Conservation (phyloP, 2,888 invertebrate species). For the Trissolcus brochymenae region DNA sequence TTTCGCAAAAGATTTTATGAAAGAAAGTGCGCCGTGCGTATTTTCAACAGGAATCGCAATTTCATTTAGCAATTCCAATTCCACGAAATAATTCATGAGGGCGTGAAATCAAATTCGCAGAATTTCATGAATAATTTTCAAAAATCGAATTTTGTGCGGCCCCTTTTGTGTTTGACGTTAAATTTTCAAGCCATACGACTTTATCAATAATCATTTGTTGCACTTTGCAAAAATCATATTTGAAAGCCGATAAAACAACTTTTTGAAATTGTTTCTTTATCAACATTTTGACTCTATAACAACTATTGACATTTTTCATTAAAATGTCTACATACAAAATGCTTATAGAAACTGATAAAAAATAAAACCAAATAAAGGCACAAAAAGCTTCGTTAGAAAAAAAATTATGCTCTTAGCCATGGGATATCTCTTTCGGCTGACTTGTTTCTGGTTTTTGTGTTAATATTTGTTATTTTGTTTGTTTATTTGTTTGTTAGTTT, state of each 20-base stretch:
- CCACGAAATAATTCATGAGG: slow-evolving; percentile 45
- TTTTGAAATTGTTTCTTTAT: no score
- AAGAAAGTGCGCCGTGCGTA: slow-evolving; percentile 23
- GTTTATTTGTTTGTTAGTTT: no score
- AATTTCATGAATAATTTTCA: slow-evolving; percentile 49
- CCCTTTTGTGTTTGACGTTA: slow-evolving; percentile 26
- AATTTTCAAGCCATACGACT: slow-evolving; percentile 24
- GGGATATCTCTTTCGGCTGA: slow-evolving; percentile 39
- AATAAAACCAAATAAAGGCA: not conserved
- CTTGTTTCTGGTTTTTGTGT: slow-evolving; percentile 10
- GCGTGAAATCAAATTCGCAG: slow-evolving; percentile 43
- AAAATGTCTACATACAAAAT: no score
- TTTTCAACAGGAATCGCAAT: slow-evolving; percentile 32
- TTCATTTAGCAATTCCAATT: slow-evolving; percentile 46
- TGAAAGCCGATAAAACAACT: no score
- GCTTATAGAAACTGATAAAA: not conserved
- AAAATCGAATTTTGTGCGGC: slow-evolving; percentile 36
- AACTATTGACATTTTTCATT: no score
- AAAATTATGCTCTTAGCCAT: slow-evolving; percentile 12
- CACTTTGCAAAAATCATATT: not conserved
- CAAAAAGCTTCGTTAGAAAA: slow-evolving; percentile 12
- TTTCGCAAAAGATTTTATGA: not conserved
- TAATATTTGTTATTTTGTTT: slow-evolving; percentile 26
- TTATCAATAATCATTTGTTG: slow-evolving; percentile 33
- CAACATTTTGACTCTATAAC: no score